Percentiles rank a stretch among this genome's conserved stretches.
These are phyloP conservation scores for Orthonychiurus folsomi DNA, from an alignment of 2,888 invertebrate species.

Conservation along the genomic window DNA sequence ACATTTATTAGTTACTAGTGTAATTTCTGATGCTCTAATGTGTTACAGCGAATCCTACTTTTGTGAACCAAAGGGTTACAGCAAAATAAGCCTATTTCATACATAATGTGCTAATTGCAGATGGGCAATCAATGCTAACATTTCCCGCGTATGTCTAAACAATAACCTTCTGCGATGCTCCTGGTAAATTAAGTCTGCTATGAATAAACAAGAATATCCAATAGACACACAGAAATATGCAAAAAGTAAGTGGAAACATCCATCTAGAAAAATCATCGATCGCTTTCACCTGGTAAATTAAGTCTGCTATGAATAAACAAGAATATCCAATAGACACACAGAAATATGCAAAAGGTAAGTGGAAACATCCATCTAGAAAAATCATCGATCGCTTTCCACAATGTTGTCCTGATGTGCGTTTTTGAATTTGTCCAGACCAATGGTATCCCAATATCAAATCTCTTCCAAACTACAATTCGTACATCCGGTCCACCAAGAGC, in stretches of 20 bases:
- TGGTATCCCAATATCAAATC: constrained; percentile 16
- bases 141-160: too few relatives aligned
- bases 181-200: constrained; percentile 12
- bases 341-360: constrained; percentile 63
- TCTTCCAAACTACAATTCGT: background rate
- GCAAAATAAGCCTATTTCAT: too few relatives aligned
- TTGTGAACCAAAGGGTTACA: too few relatives aligned
- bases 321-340: constrained; percentile 70
- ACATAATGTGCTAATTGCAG: too few relatives aligned
- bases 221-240: constrained; percentile 65
- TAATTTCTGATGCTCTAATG: too few relatives aligned
- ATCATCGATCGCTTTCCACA: constrained; percentile 70
- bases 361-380: constrained; percentile 69
- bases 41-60: too few relatives aligned
- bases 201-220: constrained; percentile 58
- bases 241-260: constrained; percentile 66
- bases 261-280: constrained; percentile 57
- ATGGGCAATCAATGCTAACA: too few relatives aligned
- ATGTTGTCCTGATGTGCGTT: constrained; percentile 41
- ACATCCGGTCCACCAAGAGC: background rate
- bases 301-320: constrained; percentile 43
- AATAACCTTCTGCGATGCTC: too few relatives aligned
- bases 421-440: constrained; percentile 45
- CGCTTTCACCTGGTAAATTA: constrained; percentile 3
- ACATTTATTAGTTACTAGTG: too few relatives aligned